A percentile compares a stretch with the other conserved stretches of the same genome.
Evolutionary conservation across 2,797 vertebrate genomes (phyloP).

Genomic region (Falco peregrinus): DNA sequence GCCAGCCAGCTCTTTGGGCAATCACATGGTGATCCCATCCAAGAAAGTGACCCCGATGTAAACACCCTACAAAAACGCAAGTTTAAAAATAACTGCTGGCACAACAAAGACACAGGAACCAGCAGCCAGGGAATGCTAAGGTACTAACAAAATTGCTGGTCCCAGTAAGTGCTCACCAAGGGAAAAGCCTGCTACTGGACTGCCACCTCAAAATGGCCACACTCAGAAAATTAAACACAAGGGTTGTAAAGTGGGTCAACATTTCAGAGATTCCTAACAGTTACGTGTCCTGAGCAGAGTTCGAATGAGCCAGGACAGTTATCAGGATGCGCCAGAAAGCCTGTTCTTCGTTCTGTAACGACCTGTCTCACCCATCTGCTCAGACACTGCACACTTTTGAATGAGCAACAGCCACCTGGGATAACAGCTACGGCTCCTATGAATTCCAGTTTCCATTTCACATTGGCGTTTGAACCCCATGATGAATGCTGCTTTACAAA

Average conservation of each 20-base stretch:
- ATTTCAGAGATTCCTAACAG: not conserved
- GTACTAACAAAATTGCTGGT: not conserved
- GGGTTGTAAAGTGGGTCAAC: not conserved
- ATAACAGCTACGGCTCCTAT: rapidly evolving
- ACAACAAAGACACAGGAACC: not conserved
- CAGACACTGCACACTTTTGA: rapidly evolving
- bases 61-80: not conserved
- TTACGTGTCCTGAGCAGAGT: not conserved
- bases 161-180: rapidly evolving
- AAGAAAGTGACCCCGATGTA: not conserved
- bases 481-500: not conserved
- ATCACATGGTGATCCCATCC: not conserved
- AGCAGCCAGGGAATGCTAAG: not conserved
- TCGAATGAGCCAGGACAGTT: not conserved
- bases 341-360: not conserved
- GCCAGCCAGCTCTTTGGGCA: not conserved
- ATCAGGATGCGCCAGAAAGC: rapidly evolving
- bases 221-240: not conserved
- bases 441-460: not conserved
- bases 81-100: not conserved
- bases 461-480: not conserved
- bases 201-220: not conserved
- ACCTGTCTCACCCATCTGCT: not conserved
- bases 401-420: not conserved
- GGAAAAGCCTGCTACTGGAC: not conserved